Evolutionary conservation across 1,140 invertebrate species (phyloP).

Genomic region (Wasmannia auropunctata): DNA sequence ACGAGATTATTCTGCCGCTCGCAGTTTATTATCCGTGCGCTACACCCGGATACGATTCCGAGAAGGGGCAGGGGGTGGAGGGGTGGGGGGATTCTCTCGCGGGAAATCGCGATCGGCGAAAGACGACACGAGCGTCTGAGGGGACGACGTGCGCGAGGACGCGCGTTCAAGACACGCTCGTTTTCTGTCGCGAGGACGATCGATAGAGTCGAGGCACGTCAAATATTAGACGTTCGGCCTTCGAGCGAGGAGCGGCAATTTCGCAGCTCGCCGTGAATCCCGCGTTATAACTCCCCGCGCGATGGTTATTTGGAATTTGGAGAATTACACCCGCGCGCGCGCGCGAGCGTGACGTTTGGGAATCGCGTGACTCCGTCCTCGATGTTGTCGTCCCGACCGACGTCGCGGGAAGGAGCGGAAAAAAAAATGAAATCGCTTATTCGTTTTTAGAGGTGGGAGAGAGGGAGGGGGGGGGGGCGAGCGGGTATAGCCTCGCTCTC

Average conservation of each 20-base stretch:
- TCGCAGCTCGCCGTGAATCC: background rate
- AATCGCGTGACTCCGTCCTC: background rate
- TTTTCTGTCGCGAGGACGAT: background rate
- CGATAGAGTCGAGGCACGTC: conserved; percentile 37
- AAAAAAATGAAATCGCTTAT: background rate
- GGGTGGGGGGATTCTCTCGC: background rate
- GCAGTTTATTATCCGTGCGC: conserved; percentile 21
- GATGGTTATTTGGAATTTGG: background rate
- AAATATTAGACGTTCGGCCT: conserved; percentile 39
- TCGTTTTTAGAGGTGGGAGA: no score
- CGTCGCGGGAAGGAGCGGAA: no score
- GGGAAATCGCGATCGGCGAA: conserved; percentile 6
- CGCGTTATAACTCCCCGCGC: background rate
- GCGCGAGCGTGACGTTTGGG: no score
- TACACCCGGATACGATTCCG: background rate
- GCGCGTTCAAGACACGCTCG: background rate
- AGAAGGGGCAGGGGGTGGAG: no score
- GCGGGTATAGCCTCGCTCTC: background rate
- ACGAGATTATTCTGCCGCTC: conserved; percentile 26
- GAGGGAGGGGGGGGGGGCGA: no score
- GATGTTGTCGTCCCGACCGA: background rate
- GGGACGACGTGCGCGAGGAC: background rate
- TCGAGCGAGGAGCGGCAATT: conserved; percentile 35
- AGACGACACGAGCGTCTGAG: background rate
- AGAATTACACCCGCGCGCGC: conserved; percentile 2